A percentile compares a stretch with the other conserved stretches of the same genome.
Evolutionary conservation across 2,888 invertebrate genomes (phyloP).

Genomic region (Patella ulyssiponensis): DNA sequence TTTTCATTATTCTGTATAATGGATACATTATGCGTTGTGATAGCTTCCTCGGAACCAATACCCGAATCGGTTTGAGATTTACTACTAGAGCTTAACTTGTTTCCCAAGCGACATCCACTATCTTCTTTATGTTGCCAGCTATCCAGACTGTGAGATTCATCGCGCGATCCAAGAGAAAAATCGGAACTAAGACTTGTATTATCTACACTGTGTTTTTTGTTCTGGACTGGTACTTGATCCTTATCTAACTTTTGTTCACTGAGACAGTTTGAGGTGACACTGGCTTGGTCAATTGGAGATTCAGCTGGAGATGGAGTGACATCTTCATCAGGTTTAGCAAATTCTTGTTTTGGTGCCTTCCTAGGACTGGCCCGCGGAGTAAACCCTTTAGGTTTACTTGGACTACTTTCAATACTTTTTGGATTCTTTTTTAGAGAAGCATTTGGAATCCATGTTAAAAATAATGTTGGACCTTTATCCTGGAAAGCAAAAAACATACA

Average conservation of each 20-base stretch:
- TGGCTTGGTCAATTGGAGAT: slow-evolving; percentile 48
- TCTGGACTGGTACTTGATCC: neutral
- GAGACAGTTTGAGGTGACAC: slow-evolving; percentile 15
- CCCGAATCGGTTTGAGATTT: slow-evolving; percentile 60
- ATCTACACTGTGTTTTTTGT: slow-evolving; percentile 46
- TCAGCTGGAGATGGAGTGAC: slow-evolving; percentile 51
- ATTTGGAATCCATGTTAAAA: slow-evolving; percentile 96
- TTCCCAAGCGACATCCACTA: slow-evolving; percentile 33
- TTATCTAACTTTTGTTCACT: neutral
- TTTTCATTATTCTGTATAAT: slow-evolving; percentile 62
- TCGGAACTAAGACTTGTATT: slow-evolving; percentile 55
- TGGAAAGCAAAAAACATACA: slow-evolving; percentile 43
- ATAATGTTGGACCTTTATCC: slow-evolving; percentile 80
- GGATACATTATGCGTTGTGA: slow-evolving; percentile 6
- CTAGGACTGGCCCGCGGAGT: slow-evolving; percentile 62
- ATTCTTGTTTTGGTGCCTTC: slow-evolving; percentile 61
- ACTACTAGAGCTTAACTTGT: slow-evolving; percentile 51
- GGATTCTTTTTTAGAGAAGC: slow-evolving; percentile 89
- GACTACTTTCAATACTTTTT: slow-evolving; percentile 70
- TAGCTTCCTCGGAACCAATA: slow-evolving; percentile 44
- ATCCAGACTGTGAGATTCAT: slow-evolving; percentile 41
- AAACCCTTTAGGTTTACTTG: slow-evolving; percentile 51
- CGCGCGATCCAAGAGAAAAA: slow-evolving; percentile 48
- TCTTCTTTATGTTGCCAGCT: slow-evolving; percentile 42
- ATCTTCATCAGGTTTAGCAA: slow-evolving; percentile 50